Evolutionary conservation across 53 echinoderm and acorn worm genomes (phyloP).

Genomic region (Astropecten irregularis): DNA sequence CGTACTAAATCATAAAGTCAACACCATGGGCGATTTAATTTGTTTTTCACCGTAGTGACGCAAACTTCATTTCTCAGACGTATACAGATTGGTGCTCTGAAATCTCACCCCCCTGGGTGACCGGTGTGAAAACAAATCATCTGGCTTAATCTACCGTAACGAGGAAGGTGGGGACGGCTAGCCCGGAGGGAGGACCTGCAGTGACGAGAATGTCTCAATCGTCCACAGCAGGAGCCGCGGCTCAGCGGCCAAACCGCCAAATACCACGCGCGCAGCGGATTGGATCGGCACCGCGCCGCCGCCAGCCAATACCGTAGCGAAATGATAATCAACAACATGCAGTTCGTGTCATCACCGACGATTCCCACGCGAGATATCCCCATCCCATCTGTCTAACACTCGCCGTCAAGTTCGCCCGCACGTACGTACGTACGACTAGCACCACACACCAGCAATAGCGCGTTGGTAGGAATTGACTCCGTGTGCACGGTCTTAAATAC

Average conservation of each 20-base stretch:
- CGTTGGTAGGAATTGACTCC: slow-evolving; percentile 1
- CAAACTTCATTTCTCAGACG: too few relatives aligned
- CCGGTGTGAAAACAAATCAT: slow-evolving; percentile 39
- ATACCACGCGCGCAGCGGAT: too few relatives aligned
- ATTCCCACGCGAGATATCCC: neutral
- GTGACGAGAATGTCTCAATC: slow-evolving; percentile 19
- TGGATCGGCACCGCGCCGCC: too few relatives aligned
- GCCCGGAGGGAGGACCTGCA: slow-evolving; percentile 24
- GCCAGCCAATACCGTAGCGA: neutral
- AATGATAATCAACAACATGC: neutral
- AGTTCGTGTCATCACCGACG: neutral
- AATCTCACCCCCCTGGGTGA: neutral
- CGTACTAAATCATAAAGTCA: too few relatives aligned
- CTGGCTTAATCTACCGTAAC: slow-evolving; percentile 14
- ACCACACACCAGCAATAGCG: neutral
- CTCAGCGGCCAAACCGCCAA: slow-evolving; percentile 4
- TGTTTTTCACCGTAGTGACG: too few relatives aligned
- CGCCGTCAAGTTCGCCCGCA: neutral
- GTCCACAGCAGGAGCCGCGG: too few relatives aligned
- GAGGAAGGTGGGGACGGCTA: neutral
- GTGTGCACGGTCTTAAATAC: slow-evolving; percentile 14
- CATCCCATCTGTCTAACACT: neutral
- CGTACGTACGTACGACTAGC: neutral
- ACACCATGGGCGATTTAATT: too few relatives aligned
- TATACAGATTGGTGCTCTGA: too few relatives aligned